These are phyloP conservation scores for Bolinopsis microptera DNA, from an alignment of 37 sponge, comb jelly and placozoan species.

Conservation along the genomic window DNA sequence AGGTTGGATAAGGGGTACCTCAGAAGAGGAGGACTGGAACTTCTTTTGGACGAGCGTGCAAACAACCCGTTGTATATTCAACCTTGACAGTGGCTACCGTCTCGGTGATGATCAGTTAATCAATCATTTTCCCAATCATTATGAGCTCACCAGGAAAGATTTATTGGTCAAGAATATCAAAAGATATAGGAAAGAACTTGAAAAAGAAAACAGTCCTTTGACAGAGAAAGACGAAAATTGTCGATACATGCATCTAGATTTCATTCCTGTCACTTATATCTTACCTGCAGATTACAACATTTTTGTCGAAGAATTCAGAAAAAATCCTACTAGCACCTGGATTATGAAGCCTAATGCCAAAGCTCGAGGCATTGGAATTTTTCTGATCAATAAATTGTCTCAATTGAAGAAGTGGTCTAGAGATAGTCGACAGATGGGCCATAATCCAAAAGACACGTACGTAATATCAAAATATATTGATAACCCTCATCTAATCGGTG, in stretches of 20 bases:
- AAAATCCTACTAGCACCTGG: slow-evolving; percentile 92
- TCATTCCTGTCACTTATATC: slow-evolving; percentile 91
- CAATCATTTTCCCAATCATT: slow-evolving; percentile 94
- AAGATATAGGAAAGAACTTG: slow-evolving; percentile 93
- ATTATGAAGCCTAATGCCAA: slow-evolving; percentile 96
- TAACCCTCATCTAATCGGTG: slow-evolving; percentile 94
- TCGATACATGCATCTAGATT: slow-evolving; percentile 83
- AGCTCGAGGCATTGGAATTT: slow-evolving; percentile 96
- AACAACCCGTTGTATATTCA: slow-evolving; percentile 82
- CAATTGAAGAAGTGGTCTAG: slow-evolving; percentile 98
- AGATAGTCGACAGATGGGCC: slow-evolving; percentile 71
- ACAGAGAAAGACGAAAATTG: slow-evolving; percentile 90
- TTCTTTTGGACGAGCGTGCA: slow-evolving; percentile 94
- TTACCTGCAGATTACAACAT: slow-evolving; percentile 98
- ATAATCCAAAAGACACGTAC: slow-evolving; percentile 84
- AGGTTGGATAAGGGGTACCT: slow-evolving; percentile 83
- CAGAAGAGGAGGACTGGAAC: slow-evolving; percentile 93
- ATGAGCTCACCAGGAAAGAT: slow-evolving; percentile 95
- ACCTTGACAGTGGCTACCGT: slow-evolving; percentile 84
- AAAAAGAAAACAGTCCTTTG: slow-evolving; percentile 87
- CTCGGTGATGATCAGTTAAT: slow-evolving; percentile 94
- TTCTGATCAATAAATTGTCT: slow-evolving; percentile 92
- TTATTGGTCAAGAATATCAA: slow-evolving; percentile 93
- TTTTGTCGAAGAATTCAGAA: slow-evolving; percentile 92
- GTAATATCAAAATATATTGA: slow-evolving; percentile 94